Evolutionary conservation across 2,888 invertebrate genomes (phyloP).

Genomic region (Orthosia cruda): DNA sequence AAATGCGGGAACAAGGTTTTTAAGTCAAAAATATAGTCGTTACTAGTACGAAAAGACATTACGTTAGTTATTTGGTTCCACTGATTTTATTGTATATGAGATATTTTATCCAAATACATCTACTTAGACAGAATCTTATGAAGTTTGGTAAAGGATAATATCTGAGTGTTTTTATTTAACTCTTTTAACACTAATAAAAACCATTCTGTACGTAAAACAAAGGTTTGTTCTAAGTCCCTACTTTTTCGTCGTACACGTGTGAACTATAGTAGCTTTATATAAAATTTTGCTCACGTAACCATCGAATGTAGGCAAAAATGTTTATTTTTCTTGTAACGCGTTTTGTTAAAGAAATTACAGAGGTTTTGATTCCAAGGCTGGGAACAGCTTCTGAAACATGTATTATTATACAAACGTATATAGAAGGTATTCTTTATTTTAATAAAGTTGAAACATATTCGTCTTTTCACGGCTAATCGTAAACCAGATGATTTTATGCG

Average conservation of each 20-base stretch:
- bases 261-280: neutral
- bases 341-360: conserved; percentile 26
- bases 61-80: neutral
- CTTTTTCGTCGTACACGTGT: conserved; percentile 6
- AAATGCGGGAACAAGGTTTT: no score
- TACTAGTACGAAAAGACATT: neutral
- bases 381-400: conserved; percentile 1
- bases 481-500: no score
- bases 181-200: neutral
- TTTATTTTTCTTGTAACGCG: conserved; percentile 22
- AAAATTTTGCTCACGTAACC: conserved; percentile 30
- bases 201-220: neutral
- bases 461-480: neutral
- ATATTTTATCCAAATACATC: neutral
- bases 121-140: neutral
- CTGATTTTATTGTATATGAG: neutral
- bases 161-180: neutral
- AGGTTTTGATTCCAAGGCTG: conserved; percentile 21
- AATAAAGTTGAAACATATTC: neutral
- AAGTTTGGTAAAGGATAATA: no score
- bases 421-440: neutral
- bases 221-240: neutral
- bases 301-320: conserved; percentile 15
- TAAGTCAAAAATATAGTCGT: no score
- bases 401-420: neutral